phyloP scores from a whole-genome alignment of 1,140 invertebrate genomes.

The Leptoteleia sp. region DNA sequence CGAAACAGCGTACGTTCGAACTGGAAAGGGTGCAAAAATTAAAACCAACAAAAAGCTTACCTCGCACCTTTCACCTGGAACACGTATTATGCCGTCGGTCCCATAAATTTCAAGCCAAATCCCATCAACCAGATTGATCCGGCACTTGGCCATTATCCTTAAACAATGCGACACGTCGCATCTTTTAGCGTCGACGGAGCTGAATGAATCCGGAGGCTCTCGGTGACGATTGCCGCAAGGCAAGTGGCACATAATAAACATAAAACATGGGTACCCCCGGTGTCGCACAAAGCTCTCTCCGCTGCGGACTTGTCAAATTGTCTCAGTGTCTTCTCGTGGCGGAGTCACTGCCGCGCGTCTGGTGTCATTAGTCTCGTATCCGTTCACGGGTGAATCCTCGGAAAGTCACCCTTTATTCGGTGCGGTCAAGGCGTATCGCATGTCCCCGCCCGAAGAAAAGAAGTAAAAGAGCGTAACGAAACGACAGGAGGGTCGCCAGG shows the following conservation, averaged over 20 bases:
- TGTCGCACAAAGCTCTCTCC: slow-evolving; percentile 12
- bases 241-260: slow-evolving; percentile 29
- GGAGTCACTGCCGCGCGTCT: slow-evolving; percentile 63
- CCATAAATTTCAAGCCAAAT: too few relatives aligned
- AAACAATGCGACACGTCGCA: slow-evolving; percentile 1
- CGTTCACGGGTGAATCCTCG: slow-evolving; percentile 66
- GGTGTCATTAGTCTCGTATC: slow-evolving; percentile 69
- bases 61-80: too few relatives aligned
- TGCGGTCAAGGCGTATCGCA: slow-evolving; percentile 69
- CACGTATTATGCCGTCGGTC: too few relatives aligned
- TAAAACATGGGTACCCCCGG: slow-evolving; percentile 31
- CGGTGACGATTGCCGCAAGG: not conserved
- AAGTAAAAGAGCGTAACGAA: slow-evolving; percentile 70
- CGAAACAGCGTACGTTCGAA: too few relatives aligned
- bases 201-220: slow-evolving; percentile 11
- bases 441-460: slow-evolving; percentile 65
- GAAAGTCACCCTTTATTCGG: slow-evolving; percentile 68
- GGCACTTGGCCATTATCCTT: slow-evolving; percentile 2
- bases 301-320: slow-evolving; percentile 39
- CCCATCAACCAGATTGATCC: not conserved
- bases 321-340: slow-evolving; percentile 49
- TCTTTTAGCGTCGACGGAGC: slow-evolving; percentile 8
- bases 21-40: too few relatives aligned
- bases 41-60: too few relatives aligned
- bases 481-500: slow-evolving; percentile 60